phyloP scores from a whole-genome alignment of 2,113 vertebrate genomes.

The Clarias batrachus region DNA sequence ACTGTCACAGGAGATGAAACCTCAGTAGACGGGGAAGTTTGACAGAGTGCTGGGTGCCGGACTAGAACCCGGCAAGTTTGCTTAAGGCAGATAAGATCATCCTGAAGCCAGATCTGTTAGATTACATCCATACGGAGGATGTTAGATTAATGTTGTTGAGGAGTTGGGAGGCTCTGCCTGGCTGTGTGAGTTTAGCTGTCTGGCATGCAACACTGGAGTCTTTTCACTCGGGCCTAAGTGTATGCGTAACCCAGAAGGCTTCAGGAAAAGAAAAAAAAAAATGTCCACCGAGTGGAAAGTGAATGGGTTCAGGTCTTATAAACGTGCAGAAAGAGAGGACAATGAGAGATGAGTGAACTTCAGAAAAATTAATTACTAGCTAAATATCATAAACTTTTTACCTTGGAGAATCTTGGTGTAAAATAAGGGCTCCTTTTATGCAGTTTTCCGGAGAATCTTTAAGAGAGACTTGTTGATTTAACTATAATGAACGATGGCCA shows the following conservation, averaged over 20 bases:
- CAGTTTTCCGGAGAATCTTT: neutral
- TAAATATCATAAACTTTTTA: neutral
- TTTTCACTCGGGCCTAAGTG: conserved; percentile 64
- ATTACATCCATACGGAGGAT: conserved; percentile 20
- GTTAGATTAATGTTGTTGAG: conserved; percentile 23
- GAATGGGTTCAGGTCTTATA: conserved; percentile 52
- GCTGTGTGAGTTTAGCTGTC: conserved; percentile 60
- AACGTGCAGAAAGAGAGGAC: neutral
- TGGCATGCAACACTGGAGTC: conserved; percentile 75
- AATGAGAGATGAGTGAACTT: neutral
- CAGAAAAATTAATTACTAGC: neutral
- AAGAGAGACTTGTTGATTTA: neutral
- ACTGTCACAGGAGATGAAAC: conserved; percentile 17
- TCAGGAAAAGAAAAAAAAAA: conserved; percentile 45
- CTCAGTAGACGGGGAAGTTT: conserved; percentile 11
- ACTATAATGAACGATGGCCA: neutral
- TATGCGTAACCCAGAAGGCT: conserved; percentile 12
- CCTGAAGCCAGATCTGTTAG: conserved; percentile 7
- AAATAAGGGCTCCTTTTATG: neutral
- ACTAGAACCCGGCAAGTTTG: conserved; percentile 25
- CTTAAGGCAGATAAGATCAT: conserved; percentile 39
- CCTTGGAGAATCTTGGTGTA: neutral
- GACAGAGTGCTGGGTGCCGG: conserved; percentile 26
- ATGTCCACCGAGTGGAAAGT: conserved; percentile 60
- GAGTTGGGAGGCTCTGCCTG: neutral